A percentile compares a stretch with the other conserved stretches of the same genome.
These are phyloP conservation scores for Amaurobius ferox DNA, from an alignment of 2,888 invertebrate species.

Conservation along the genomic window DNA sequence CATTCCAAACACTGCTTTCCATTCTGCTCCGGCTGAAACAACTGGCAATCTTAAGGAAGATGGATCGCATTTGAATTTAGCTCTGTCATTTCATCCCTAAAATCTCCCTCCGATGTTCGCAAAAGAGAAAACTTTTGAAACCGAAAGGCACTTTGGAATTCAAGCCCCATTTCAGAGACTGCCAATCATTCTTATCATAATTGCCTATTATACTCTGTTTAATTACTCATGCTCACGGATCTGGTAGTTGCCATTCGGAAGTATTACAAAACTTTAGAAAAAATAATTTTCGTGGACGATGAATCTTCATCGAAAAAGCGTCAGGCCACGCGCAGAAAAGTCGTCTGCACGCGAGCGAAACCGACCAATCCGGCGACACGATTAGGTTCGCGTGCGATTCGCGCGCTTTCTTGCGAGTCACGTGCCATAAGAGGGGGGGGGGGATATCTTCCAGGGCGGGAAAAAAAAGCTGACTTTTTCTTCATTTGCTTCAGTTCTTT, in stretches of 20 bases:
- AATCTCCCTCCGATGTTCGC: not conserved
- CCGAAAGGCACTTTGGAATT: not conserved
- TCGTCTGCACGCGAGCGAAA: constrained; percentile 44
- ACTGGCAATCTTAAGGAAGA: not conserved
- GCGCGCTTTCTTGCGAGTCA: constrained; percentile 62
- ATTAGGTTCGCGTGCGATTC: constrained; percentile 64
- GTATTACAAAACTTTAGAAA: not conserved
- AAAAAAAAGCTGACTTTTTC: not conserved
- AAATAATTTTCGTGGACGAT: not conserved
- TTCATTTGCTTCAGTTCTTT: constrained; percentile 13
- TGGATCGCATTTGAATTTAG: not conserved
- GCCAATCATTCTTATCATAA: not conserved
- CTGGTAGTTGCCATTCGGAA: not conserved
- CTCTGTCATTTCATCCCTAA: not conserved
- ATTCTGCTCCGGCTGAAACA: not conserved
- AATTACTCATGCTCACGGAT: constrained; percentile 1
- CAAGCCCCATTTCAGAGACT: not conserved
- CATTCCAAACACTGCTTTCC: not conserved
- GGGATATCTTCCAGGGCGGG: not conserved
- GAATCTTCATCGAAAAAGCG: constrained; percentile 12
- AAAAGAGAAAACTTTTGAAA: not conserved
- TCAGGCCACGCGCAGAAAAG: constrained; percentile 13
- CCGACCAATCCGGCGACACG: constrained; percentile 21
- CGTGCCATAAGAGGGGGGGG: constrained; percentile 41
- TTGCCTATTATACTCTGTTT: not conserved